Evolutionary conservation across 2,888 invertebrate genomes (phyloP).

Genomic region (Nezara viridula): DNA sequence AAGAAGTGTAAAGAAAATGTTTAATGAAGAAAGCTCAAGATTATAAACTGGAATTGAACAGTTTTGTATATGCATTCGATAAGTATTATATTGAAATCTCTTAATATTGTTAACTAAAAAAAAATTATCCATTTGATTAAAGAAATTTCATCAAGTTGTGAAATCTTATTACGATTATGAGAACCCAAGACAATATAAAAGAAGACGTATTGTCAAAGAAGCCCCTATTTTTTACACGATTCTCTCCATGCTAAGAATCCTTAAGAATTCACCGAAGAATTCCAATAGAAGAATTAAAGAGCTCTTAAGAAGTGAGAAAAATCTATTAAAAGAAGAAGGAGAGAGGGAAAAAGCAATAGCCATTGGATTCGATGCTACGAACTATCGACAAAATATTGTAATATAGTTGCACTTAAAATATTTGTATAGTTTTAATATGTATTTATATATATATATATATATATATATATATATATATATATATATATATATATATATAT

Average conservation of each 20-base stretch:
- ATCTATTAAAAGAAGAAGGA: not conserved
- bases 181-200: not conserved
- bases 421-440: no score
- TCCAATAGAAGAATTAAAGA: conserved; percentile 42
- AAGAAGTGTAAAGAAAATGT: no score
- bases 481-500: no score
- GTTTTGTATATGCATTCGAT: no score
- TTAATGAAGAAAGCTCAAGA: no score
- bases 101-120: no score
- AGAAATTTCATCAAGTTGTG: no score
- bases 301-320: conserved; percentile 32
- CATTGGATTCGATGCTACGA: not conserved
- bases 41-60: no score
- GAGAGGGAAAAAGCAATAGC: not conserved
- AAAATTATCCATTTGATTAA: not conserved
- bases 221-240: not conserved
- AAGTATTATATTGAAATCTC: no score
- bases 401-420: not conserved
- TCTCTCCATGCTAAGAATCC: conserved; percentile 2
- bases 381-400: not conserved
- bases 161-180: not conserved
- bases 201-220: not conserved
- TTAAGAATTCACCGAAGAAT: conserved; percentile 38
- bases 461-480: no score
- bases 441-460: no score